A percentile compares a stretch with the other conserved stretches of the same genome.
Evolutionary conservation across 2,113 vertebrate genomes (phyloP).

Genomic region (Pedionomus torquatus): DNA sequence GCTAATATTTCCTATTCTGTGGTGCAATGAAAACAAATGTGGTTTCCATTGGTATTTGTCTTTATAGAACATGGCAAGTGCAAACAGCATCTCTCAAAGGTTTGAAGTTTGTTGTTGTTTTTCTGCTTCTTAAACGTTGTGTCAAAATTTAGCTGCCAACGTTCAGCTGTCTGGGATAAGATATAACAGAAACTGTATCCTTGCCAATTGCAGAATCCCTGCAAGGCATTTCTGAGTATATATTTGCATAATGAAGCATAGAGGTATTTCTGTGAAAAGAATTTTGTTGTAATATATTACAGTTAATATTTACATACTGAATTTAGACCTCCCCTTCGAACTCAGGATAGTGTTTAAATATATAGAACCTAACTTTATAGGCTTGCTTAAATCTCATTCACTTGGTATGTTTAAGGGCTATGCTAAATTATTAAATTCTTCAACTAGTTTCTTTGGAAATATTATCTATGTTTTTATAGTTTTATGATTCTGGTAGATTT

Average conservation of each 20-base stretch:
- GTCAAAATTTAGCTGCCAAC: slow-evolving; percentile 59
- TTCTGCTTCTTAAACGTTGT: slow-evolving; percentile 41
- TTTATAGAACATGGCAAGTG: slow-evolving; percentile 55
- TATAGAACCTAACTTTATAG: background rate
- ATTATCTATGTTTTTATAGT: background rate
- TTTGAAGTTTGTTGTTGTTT: slow-evolving; percentile 54
- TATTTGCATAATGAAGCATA: slow-evolving; percentile 55
- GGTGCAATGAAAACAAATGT: background rate
- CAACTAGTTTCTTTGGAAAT: background rate
- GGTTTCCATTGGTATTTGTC: slow-evolving; percentile 53
- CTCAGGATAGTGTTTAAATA: background rate
- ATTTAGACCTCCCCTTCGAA: background rate
- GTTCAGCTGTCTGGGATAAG: slow-evolving; percentile 32
- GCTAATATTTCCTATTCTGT: background rate
- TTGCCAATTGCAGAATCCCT: slow-evolving; percentile 52
- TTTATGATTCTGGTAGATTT: background rate
- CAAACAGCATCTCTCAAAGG: background rate
- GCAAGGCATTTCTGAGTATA: slow-evolving; percentile 36
- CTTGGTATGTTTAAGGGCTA: background rate
- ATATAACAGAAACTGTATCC: slow-evolving; percentile 41
- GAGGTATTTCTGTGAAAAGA: slow-evolving; percentile 2
- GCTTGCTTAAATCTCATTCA: background rate
- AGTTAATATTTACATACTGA: slow-evolving; percentile 3
- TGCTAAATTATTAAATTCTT: background rate
- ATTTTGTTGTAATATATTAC: slow-evolving; percentile 5